Evolutionary conservation across 2,888 invertebrate genomes (phyloP).

Genomic region (Lissocephala sabroskyi): DNA sequence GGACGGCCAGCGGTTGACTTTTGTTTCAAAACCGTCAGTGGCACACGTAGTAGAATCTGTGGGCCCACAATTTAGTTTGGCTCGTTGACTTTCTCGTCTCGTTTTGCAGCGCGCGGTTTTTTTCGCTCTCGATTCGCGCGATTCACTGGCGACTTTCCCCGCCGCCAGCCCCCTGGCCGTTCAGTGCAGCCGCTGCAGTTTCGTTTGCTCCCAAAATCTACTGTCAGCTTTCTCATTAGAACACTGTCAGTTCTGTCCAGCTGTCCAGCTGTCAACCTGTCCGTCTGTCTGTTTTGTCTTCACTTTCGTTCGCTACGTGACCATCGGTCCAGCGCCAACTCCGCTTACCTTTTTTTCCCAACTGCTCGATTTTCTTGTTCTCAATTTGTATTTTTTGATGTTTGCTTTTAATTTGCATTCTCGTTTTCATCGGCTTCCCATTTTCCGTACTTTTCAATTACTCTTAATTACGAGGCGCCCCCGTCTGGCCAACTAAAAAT

Average conservation of each 20-base stretch:
- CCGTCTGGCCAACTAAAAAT: too few relatives aligned
- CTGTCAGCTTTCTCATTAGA: constrained; percentile 53
- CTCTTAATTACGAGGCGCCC: too few relatives aligned
- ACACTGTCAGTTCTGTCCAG: constrained; percentile 17
- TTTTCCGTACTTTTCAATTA: too few relatives aligned
- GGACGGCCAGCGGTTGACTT: constrained; percentile 43
- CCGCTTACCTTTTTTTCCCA: background rate
- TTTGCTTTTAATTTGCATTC: constrained; percentile 6
- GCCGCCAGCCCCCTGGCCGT: background rate
- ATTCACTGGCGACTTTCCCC: constrained; percentile 28
- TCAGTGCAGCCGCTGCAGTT: constrained; percentile 3
- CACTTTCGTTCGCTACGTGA: constrained; percentile 50
- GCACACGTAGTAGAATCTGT: constrained; percentile 54
- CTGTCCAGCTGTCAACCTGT: constrained; percentile 16
- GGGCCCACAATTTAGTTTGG: constrained; percentile 36
- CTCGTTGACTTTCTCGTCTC: background rate
- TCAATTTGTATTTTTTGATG: constrained; percentile 1
- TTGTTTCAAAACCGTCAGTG: constrained; percentile 32
- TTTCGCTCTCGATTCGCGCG: constrained; percentile 29
- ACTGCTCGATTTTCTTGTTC: background rate
- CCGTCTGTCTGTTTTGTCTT: constrained; percentile 23
- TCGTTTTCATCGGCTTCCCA: constrained; percentile 10
- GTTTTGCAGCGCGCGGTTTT: constrained; percentile 17
- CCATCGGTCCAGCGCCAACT: constrained; percentile 25
- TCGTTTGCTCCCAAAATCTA: too few relatives aligned